phyloP scores from a whole-genome alignment of 1,140 invertebrate species.

The Temnothorax curvispinosus region DNA sequence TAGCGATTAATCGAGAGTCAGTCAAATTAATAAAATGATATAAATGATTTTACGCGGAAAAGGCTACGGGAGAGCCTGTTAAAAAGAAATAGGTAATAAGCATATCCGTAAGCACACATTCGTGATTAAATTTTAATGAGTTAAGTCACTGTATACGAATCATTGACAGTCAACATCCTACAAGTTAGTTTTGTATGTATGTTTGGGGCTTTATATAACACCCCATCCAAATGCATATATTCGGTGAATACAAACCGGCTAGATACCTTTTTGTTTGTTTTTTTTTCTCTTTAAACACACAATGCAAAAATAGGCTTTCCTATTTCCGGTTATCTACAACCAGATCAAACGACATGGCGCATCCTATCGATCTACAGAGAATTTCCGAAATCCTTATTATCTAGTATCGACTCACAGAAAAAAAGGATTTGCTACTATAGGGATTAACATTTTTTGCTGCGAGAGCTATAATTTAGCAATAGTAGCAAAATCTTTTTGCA shows the following conservation, averaged over 20 bases:
- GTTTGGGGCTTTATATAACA: slow-evolving; percentile 52
- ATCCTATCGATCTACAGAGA: slow-evolving; percentile 70
- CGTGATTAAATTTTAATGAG: background rate
- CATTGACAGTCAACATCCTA: slow-evolving; percentile 61
- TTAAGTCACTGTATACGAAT: slow-evolving; percentile 32
- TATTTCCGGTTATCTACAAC: slow-evolving; percentile 74
- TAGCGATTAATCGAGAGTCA: background rate
- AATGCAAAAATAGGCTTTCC: slow-evolving; percentile 76
- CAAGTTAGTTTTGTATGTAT: slow-evolving; percentile 42
- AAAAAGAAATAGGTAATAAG: slow-evolving; percentile 4
- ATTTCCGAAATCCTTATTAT: slow-evolving; percentile 72
- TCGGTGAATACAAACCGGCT: slow-evolving; percentile 64
- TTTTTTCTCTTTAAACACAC: slow-evolving; percentile 70
- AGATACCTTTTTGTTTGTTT: slow-evolving; percentile 48
- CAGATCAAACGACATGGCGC: slow-evolving; percentile 70
- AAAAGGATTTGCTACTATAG: no score
- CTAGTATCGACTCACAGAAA: slow-evolving; percentile 57
- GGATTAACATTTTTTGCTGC: no score
- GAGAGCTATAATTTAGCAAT: no score
- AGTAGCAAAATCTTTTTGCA: no score
- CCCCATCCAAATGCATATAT: slow-evolving; percentile 52
- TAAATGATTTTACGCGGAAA: background rate
- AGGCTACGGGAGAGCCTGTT: background rate
- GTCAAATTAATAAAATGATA: background rate
- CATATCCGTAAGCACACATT: background rate